These are phyloP conservation scores for Dendrocincla fuliginosa DNA, from an alignment of 2,797 vertebrate species.

Conservation along the genomic window DNA sequence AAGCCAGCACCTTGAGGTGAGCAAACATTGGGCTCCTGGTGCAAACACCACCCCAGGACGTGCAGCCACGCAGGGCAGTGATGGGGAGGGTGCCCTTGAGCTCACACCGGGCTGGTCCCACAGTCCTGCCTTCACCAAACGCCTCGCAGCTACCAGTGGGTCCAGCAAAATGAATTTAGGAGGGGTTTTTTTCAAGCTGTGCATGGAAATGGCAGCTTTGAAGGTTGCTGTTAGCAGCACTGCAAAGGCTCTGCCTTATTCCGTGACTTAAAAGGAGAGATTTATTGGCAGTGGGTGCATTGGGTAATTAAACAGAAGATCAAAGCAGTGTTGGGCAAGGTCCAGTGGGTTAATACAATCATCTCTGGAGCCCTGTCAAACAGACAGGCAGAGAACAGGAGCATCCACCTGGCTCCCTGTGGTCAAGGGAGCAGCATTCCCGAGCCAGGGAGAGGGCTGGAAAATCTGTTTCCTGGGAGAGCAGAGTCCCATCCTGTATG, in stretches of 20 bases:
- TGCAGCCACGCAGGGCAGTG: not conserved
- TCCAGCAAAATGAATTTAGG: not conserved
- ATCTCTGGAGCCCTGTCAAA: not conserved
- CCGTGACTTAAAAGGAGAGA: not conserved
- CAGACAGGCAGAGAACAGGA: not conserved
- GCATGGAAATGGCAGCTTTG: not conserved
- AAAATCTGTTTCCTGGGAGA: not conserved
- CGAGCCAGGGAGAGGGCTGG: not conserved
- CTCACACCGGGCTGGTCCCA: not conserved
- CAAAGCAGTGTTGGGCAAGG: not conserved
- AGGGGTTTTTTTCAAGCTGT: not conserved
- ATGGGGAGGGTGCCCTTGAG: rapidly evolving
- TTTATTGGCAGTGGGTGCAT: not conserved
- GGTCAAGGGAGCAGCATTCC: not conserved
- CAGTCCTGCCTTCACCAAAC: not conserved
- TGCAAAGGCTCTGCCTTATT: not conserved
- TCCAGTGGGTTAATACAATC: conserved; percentile 18
- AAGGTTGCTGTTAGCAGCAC: not conserved
- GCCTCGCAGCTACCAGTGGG: rapidly evolving
- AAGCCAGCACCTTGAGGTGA: not conserved
- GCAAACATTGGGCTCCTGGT: not conserved
- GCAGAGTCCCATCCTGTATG: not conserved
- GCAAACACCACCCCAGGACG: not conserved
- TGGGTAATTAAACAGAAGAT: conserved; percentile 7
- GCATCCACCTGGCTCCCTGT: not conserved